Base-by-base conservation (phyloP, 1,140 invertebrate genomes). In the Eurosta solidaginis region DNA sequence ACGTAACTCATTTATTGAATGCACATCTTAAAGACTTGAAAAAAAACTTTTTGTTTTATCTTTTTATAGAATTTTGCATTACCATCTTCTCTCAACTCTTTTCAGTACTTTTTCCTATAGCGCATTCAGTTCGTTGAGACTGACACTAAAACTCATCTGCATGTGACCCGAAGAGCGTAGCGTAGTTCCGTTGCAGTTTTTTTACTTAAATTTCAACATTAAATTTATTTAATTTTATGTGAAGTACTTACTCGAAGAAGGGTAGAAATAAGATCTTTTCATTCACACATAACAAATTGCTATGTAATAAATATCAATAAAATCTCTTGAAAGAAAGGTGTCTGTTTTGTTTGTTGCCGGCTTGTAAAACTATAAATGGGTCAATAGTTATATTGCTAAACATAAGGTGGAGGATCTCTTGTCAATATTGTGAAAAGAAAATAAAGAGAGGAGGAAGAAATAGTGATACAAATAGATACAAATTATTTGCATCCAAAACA, bases 151-250 rank as follows among this genome's bases (percentile, higher is more conserved):
- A n/a, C 45, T 47, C 7, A 47, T 14, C 45, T 47, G 45, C 45
- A 47, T 17, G 12, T 47, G 45, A n/a, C 12, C n/a, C 12, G n/a
- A 4, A 47, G 14, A 47, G 14, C 12, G 45, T 47, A 47, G 9
- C 45, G 33, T 17, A 20, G 59, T 36, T 68, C 33, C 40, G 17
- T 68, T 7, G 17, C n/a, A 12, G 12, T 22, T 17, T 59, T 9
- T 33, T 10, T 14, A 9, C 20, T n/a, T 20, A 9, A 20, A 40
- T 68, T 68, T 68, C 7, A 5, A 20, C 7, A 68, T 40, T 68
- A 20, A 40, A 42, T 68, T 40, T 68, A 68, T 68, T 68, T 68
- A n/a, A 42, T 68, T 68, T 68, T 40, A 68, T 68, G 59, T 68
- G 33, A 29, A 68, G 59, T 68, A 33, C 59, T 68, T 40, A 68